Conservation (phyloP, 2,113 vertebrate species). For the Otus sunia region DNA sequence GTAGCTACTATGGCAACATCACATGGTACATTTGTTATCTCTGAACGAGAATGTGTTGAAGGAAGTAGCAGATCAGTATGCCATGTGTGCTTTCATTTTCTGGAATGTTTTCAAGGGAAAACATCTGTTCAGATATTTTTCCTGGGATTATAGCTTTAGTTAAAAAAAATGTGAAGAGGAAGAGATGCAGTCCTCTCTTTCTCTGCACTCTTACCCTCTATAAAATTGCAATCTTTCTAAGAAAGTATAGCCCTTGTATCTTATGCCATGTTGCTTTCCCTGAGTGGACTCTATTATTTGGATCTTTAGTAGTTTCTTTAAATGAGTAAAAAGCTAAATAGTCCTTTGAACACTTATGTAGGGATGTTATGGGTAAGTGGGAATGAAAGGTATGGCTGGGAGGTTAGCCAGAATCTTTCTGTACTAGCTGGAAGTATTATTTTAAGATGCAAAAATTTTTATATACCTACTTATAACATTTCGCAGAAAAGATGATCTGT, state of each 20-base stretch:
- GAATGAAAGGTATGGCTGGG: neutral
- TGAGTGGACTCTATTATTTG: neutral
- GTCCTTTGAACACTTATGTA: neutral
- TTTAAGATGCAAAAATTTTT: neutral
- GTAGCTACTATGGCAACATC: conserved; percentile 63
- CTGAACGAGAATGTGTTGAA: conserved; percentile 61
- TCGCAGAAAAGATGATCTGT: neutral
- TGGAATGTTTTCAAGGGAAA: conserved; percentile 65
- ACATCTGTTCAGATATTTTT: conserved; percentile 67
- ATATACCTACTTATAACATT: neutral
- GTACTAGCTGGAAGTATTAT: neutral
- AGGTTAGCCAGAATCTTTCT: neutral
- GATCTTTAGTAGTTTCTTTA: neutral
- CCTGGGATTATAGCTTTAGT: conserved; percentile 31
- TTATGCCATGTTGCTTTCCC: neutral
- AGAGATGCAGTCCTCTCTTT: neutral
- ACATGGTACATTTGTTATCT: conserved; percentile 66
- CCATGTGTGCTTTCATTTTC: conserved; percentile 59
- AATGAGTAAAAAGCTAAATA: neutral
- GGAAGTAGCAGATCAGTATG: conserved; percentile 66
- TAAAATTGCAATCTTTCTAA: neutral
- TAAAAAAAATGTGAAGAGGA: conserved; percentile 11
- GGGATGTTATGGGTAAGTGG: neutral
- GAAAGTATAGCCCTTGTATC: neutral
- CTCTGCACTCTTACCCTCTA: neutral